phyloP scores from a whole-genome alignment of 2,113 vertebrate genomes.

The Dasyurus viverrinus region DNA sequence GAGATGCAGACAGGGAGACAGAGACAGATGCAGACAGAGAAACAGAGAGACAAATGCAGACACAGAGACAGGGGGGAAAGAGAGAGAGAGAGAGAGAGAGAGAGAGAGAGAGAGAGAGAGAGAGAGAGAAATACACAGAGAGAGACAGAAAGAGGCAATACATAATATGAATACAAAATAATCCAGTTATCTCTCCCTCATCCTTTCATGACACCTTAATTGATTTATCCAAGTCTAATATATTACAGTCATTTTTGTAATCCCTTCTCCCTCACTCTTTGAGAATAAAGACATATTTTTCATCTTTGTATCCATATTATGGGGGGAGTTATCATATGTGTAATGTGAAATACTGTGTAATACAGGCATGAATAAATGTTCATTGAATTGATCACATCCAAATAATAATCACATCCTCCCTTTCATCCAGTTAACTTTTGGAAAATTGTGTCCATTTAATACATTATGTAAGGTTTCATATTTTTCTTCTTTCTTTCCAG shows the following conservation, averaged over 20 bases:
- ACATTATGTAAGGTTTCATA: conserved; percentile 39
- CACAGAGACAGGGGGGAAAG: no score
- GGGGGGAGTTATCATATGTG: background rate
- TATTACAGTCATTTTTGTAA: background rate
- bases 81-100: background rate
- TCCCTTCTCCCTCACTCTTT: background rate
- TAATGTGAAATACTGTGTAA: background rate
- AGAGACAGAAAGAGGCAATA: background rate
- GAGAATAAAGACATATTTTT: background rate
- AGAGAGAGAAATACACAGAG: no score
- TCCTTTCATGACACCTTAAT: background rate
- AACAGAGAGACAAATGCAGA: background rate
- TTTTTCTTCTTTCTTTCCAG: conserved; percentile 35
- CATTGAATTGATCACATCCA: conserved; percentile 1
- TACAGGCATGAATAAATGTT: background rate
- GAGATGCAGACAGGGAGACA: no score
- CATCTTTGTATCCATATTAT: background rate
- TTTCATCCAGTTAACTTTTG: background rate
- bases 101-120: background rate
- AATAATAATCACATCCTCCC: conserved; percentile 10
- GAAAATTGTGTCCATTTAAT: conserved; percentile 48
- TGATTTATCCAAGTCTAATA: background rate
- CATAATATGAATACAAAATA: background rate
- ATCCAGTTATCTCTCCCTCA: background rate
- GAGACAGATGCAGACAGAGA: background rate